Evolutionary conservation across 2,888 invertebrate species (phyloP), one percentile per base, ranked within the genome.

Genomic region (Drosophila nr. medialis): DNA sequence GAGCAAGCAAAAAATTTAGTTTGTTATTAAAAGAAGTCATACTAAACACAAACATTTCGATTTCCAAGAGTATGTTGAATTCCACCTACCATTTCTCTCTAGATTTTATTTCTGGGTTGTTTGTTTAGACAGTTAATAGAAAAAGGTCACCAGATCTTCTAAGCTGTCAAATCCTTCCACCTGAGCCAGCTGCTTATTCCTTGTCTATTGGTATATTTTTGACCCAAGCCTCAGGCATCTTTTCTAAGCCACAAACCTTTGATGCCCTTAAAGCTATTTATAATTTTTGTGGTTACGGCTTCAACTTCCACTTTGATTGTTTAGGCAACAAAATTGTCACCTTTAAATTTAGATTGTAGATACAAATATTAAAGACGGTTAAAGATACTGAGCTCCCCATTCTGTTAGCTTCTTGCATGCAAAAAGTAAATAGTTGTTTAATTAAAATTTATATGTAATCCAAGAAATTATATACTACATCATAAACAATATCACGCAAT

Each of bases 101-200:
- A 4, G 24, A 8, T 45, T 15, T 45, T 15, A 24, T 45, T 45
- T 53, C 34, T 30, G 50, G 18, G 11, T 70, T 50, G 30, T 34
- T 54, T 60, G 38, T 29, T 53, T 34, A 67, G 32, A 48, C 64
- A 56, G 69, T 66, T 69, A 67, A 79, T 69, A 75, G 59, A 69
- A 48, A 79, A 80, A 64, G 72, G 61, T 73, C 63, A 54, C 60
- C 68, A 59, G 69, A 34, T 64, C 61, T 36, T 51, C 67, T 67
- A 69, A 75, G 75, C 80, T 77, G 66, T 63, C 71, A 71, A 77
- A 71, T 65, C 65, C 69, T 60, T 15, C 62, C 75, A 58, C 42
- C 49, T 55, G 49, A 36, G 38, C 5, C 21, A 10, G 42, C 54
- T 53, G 45, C 36, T 53, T 54, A 21, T 8, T 55, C 34, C 32